Base-by-base conservation (phyloP, 2,797 vertebrate genomes). In the Pampus argenteus region DNA sequence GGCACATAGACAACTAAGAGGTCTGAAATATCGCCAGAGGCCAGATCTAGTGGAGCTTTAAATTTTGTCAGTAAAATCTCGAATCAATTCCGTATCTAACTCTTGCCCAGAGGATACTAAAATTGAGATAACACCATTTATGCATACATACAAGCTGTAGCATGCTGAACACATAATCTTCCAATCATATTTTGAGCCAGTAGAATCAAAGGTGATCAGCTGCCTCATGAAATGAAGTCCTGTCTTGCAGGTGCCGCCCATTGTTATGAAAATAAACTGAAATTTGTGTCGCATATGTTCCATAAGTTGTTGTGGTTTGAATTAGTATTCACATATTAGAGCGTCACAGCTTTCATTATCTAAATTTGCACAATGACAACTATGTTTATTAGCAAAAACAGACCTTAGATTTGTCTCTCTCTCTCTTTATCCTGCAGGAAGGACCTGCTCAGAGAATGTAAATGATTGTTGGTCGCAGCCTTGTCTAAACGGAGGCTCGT, bases 401-500 rank as follows among this genome's bases (percentile, higher is more conserved):
- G 71, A 78, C 48, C 54, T 66, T 52, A 22, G n/a, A 67, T 45
- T 70, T 65, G 20, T 66, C 57, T 88, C 87, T 76, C 6, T 70
- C 48, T 58, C 9, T 58, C 23, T 68, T 20, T 57, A 70, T 86
- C 61, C 81, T 88, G 79, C 84, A 96, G 94, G 94, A 81, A 84
- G 91, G 81, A 92, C 74, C 1, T 96, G 94, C 83, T 89, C 92
- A 14, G 71, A 91, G 87, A 90, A 0, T 68, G 68, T 88, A 69
- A 91, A 85, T 56, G 92, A 93, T 7, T 96, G 95, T 74, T 88
- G 86, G 88, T 92, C 92, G 28, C 90, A 74, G 78, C 93, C 90
- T 40, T 96, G 94, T 84, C 87, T 93, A 79, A 95, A 95, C 34
- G 90, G 94, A 89, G 95, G 94, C 71, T 92, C 88, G 2, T 96